Evolutionary conservation across 2,888 invertebrate genomes (phyloP).

Genomic region (Epinotia demarniana): DNA sequence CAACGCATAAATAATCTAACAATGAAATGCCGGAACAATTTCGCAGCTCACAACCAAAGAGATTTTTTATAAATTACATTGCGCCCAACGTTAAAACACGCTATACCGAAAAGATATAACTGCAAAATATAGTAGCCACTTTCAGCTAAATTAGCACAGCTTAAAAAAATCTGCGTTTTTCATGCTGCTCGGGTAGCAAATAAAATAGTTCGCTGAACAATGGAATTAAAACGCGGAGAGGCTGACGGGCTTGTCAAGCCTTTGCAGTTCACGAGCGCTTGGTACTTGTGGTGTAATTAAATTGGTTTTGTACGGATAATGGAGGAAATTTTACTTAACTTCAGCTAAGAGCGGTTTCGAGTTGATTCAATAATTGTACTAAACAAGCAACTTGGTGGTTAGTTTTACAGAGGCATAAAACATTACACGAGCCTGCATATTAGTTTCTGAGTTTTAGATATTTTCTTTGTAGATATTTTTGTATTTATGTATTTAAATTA

Average conservation of each 20-base stretch:
- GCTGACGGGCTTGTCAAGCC: slow-evolving; percentile 31
- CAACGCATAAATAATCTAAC: too few relatives aligned
- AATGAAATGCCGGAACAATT: neutral
- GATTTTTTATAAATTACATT: neutral
- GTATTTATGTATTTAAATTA: too few relatives aligned
- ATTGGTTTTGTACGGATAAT: slow-evolving; percentile 31
- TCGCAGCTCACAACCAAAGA: neutral
- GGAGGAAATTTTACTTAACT: slow-evolving; percentile 14
- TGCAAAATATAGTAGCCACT: neutral
- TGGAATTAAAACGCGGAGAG: slow-evolving; percentile 33
- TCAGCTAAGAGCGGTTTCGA: neutral
- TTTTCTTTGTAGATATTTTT: too few relatives aligned
- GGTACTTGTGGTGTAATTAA: slow-evolving; percentile 37
- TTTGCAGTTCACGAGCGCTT: slow-evolving; percentile 33
- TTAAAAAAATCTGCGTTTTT: slow-evolving; percentile 11
- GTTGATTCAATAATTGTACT: neutral
- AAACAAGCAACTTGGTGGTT: too few relatives aligned
- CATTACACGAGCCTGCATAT: too few relatives aligned
- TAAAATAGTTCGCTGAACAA: slow-evolving; percentile 35
- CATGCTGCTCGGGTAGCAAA: slow-evolving; percentile 12
- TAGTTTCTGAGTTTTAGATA: too few relatives aligned
- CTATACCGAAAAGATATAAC: neutral
- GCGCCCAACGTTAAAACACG: neutral
- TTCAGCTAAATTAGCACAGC: slow-evolving; percentile 13
- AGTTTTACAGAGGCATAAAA: too few relatives aligned